A percentile compares a stretch with the other conserved stretches of the same genome.
Evolutionary conservation across 2,113 vertebrate species (phyloP).

Genomic region (Atractosteus spatula): DNA sequence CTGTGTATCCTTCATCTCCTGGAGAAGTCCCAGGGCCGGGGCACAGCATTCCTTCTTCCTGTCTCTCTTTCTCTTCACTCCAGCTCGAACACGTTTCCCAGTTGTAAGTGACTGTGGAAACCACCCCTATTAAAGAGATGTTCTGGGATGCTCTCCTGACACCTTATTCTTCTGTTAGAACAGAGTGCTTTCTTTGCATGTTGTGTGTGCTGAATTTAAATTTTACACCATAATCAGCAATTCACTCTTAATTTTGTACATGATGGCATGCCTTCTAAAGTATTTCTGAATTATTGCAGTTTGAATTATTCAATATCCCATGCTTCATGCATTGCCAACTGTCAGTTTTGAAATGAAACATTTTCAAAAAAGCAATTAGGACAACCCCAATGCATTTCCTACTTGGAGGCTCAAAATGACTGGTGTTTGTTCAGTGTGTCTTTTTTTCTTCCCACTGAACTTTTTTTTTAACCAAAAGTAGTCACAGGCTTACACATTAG

Average conservation of each 20-base stretch:
- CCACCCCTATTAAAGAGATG: background rate
- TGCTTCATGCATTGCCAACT: no score
- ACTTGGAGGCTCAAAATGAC: background rate
- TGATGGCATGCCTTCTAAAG: background rate
- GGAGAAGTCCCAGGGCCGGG: constrained; percentile 17
- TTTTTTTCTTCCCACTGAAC: background rate
- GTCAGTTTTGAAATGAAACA: no score
- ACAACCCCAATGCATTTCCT: background rate
- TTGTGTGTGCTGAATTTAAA: no score
- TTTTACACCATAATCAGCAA: no score
- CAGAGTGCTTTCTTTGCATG: background rate
- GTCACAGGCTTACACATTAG: background rate
- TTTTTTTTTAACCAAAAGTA: background rate
- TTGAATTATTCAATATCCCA: no score
- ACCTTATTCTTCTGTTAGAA: no score
- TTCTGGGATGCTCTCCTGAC: background rate
- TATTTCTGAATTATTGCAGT: no score
- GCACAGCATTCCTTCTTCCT: constrained; percentile 9
- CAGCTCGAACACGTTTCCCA: constrained; percentile 8
- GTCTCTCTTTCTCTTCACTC: constrained; percentile 3
- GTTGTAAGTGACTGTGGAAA: background rate
- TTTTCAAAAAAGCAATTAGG: background rate
- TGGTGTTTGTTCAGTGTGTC: background rate
- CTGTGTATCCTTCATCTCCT: constrained; percentile 38
- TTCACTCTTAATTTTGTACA: no score